These are phyloP conservation scores for Chanos chanos DNA, from an alignment of 2,797 vertebrate species.

Conservation along the genomic window DNA sequence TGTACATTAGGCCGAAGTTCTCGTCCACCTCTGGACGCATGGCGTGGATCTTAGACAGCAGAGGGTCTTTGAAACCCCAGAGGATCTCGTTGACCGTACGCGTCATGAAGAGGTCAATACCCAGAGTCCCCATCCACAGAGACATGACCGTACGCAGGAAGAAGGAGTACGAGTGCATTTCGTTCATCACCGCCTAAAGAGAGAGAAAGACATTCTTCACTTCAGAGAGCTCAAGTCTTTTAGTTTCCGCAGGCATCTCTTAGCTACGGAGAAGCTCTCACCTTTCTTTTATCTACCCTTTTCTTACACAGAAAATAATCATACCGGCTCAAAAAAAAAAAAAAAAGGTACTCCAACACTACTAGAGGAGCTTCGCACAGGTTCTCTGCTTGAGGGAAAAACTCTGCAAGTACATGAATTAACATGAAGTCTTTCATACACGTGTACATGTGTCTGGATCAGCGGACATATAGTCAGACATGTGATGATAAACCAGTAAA, in stretches of 20 bases:
- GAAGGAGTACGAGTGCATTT: constrained; percentile 70
- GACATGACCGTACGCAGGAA: constrained; percentile 57
- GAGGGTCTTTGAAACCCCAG: constrained; percentile 79
- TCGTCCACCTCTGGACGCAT: constrained; percentile 72
- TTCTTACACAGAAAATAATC: too few relatives aligned
- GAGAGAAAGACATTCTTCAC: not conserved
- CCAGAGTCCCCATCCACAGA: constrained; percentile 57
- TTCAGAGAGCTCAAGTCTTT: not conserved
- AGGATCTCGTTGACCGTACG: constrained; percentile 73
- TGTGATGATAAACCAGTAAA: too few relatives aligned
- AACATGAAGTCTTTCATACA: too few relatives aligned
- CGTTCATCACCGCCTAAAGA: constrained; percentile 69
- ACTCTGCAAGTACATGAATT: too few relatives aligned
- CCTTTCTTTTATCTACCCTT: too few relatives aligned
- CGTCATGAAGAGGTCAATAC: constrained; percentile 63
- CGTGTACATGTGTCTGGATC: too few relatives aligned
- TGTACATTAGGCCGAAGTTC: constrained; percentile 78
- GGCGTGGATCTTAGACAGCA: constrained; percentile 63
- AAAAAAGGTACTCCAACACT: too few relatives aligned
- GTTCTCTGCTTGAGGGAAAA: too few relatives aligned
- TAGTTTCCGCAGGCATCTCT: not conserved
- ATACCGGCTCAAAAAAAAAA: too few relatives aligned
- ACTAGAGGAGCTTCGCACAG: too few relatives aligned
- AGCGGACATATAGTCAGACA: too few relatives aligned
- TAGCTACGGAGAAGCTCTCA: too few relatives aligned